Conservation (phyloP, 2,888 invertebrate genomes). For the Metellina segmentata region DNA sequence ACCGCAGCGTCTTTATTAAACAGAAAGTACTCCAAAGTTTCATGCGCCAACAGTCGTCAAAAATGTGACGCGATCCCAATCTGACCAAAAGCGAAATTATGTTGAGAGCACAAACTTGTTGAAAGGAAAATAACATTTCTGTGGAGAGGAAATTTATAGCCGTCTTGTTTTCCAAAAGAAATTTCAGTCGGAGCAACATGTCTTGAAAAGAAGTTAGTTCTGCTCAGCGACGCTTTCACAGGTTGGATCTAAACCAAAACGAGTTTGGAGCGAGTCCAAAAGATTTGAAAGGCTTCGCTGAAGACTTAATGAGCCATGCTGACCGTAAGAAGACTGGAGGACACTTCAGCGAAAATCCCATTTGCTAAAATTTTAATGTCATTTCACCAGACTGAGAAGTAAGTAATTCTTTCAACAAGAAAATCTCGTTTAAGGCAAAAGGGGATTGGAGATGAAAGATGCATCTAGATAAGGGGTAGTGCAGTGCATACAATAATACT, state of each 20-base stretch:
- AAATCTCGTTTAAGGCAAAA: no score
- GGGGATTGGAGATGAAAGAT: no score
- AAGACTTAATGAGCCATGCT: slow-evolving; percentile 48
- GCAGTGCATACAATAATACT: no score
- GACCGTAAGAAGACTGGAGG: slow-evolving; percentile 11
- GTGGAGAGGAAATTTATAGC: slow-evolving; percentile 32
- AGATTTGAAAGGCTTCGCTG: slow-evolving; percentile 42
- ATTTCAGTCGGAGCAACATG: slow-evolving; percentile 45
- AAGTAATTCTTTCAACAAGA: no score
- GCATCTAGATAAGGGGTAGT: no score
- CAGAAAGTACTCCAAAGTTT: background rate
- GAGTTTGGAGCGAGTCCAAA: slow-evolving; percentile 30
- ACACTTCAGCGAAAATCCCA: slow-evolving; percentile 5
- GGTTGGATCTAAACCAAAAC: slow-evolving; percentile 48
- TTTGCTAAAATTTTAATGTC: slow-evolving; percentile 30
- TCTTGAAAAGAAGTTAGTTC: slow-evolving; percentile 61
- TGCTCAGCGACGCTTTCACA: slow-evolving; percentile 41
- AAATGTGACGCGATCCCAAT: no score
- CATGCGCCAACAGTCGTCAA: background rate
- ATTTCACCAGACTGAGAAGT: background rate
- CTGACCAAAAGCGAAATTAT: background rate
- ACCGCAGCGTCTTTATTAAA: background rate
- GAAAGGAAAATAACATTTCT: slow-evolving; percentile 28
- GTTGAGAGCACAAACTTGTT: slow-evolving; percentile 45
- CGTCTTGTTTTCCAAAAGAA: slow-evolving; percentile 9